Evolutionary conservation across 2,113 vertebrate genomes (phyloP).

Genomic region (Eclectus roratus): DNA sequence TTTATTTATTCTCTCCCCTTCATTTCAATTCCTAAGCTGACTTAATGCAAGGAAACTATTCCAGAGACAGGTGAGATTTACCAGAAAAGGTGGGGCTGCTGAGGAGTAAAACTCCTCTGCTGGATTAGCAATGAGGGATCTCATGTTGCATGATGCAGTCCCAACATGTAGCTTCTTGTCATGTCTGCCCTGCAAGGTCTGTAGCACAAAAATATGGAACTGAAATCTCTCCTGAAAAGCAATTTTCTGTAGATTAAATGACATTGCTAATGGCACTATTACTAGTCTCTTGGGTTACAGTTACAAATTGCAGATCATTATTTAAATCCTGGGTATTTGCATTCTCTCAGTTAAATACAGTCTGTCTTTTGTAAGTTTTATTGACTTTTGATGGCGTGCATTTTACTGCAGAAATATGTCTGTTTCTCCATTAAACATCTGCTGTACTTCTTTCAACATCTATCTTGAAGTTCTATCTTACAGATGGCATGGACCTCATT

Average conservation of each 20-base stretch:
- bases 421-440: conserved; percentile 34
- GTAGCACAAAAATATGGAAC: not conserved
- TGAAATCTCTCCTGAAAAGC: not conserved
- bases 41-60: conserved; percentile 13
- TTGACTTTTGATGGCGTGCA: not conserved
- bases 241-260: not conserved
- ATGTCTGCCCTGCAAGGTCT: not conserved
- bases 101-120: not conserved
- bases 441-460: not conserved
- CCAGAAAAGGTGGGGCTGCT: not conserved
- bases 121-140: not conserved
- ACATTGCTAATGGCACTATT: not conserved
- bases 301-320: not conserved
- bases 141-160: not conserved
- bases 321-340: not conserved
- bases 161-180: not conserved
- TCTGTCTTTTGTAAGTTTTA: conserved; percentile 1
- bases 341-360: conserved; percentile 2
- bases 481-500: not conserved
- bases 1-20: not conserved
- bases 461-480: not conserved
- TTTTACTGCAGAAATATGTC: conserved; percentile 2
- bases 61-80: not conserved
- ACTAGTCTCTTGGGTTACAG: not conserved
- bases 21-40: conserved; percentile 22